Percentiles rank a stretch among this genome's conserved stretches.
These are phyloP conservation scores for Cerastoderma edule DNA, from an alignment of 2,888 invertebrate genomes.

Conservation along the genomic window DNA sequence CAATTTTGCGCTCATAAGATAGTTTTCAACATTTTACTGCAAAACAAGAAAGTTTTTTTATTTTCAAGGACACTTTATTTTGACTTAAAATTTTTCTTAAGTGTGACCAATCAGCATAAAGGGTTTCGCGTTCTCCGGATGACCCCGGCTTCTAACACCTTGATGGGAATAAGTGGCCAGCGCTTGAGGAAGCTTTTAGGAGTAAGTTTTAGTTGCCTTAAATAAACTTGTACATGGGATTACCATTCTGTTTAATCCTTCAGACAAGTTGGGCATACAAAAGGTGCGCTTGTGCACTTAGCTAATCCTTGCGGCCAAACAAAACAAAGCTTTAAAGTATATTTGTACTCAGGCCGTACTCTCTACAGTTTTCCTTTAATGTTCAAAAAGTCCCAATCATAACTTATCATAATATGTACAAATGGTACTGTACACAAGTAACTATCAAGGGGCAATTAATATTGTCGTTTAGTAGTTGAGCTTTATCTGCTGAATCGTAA, in stretches of 20 bases:
- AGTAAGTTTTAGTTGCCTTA: constrained; percentile 45
- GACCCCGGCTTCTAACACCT: not conserved
- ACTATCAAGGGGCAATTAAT: too few relatives aligned
- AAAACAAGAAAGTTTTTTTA: too few relatives aligned
- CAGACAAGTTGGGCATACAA: not conserved
- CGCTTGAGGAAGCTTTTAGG: constrained; percentile 48
- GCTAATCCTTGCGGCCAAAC: not conserved
- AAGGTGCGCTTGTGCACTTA: constrained; percentile 3
- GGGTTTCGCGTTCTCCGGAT: not conserved
- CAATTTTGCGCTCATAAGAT: too few relatives aligned
- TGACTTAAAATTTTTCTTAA: too few relatives aligned
- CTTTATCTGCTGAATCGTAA: too few relatives aligned
- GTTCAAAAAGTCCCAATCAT: too few relatives aligned
- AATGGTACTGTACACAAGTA: too few relatives aligned
- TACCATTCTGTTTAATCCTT: constrained; percentile 20
- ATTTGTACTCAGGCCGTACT: not conserved
- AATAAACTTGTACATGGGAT: constrained; percentile 51
- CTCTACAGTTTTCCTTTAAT: not conserved
- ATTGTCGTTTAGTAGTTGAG: too few relatives aligned
- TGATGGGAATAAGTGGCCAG: not conserved
- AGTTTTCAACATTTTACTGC: too few relatives aligned
- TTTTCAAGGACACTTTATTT: too few relatives aligned
- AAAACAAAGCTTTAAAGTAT: constrained; percentile 13
- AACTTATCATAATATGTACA: too few relatives aligned
- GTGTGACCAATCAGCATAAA: too few relatives aligned